Evolutionary conservation across 2,113 vertebrate genomes (phyloP).

Genomic region (Pteruthius melanotis): DNA sequence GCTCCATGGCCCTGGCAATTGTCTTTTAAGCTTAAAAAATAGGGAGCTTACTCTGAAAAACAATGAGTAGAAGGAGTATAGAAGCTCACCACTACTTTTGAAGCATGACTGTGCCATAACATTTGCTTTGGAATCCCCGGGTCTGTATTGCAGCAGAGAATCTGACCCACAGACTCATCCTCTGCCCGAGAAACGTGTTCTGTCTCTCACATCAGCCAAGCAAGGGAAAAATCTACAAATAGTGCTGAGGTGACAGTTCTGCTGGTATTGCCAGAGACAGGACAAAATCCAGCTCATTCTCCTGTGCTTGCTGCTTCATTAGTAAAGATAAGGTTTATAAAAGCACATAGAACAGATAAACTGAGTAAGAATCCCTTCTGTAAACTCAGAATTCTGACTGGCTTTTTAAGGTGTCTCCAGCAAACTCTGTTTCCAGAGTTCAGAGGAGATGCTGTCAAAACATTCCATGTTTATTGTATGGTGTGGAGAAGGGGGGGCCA

Average conservation of each 20-base stretch:
- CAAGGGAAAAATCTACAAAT: not conserved
- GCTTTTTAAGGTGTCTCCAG: constrained; percentile 31
- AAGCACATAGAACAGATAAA: not conserved
- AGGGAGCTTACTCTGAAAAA: not conserved
- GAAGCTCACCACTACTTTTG: not conserved
- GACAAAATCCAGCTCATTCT: constrained; percentile 40
- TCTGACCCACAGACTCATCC: not conserved
- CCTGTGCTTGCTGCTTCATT: not conserved
- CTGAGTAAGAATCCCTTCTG: constrained; percentile 23
- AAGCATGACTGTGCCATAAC: not conserved
- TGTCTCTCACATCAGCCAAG: not conserved
- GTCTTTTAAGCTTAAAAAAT: not conserved
- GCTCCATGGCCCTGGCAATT: not conserved
- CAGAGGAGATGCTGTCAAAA: constrained; percentile 10
- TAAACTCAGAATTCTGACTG: constrained; percentile 28
- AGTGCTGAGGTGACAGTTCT: constrained; percentile 10
- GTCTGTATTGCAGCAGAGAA: not conserved
- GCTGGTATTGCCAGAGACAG: not conserved
- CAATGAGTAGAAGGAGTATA: not conserved
- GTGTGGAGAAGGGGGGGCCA: not conserved
- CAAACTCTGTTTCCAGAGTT: not conserved
- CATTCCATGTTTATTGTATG: not conserved
- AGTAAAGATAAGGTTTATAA: constrained; percentile 39
- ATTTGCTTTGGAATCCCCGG: not conserved
- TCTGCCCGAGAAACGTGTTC: not conserved